Conservation (phyloP, 1,140 invertebrate species). For the Bombus confusus region DNA sequence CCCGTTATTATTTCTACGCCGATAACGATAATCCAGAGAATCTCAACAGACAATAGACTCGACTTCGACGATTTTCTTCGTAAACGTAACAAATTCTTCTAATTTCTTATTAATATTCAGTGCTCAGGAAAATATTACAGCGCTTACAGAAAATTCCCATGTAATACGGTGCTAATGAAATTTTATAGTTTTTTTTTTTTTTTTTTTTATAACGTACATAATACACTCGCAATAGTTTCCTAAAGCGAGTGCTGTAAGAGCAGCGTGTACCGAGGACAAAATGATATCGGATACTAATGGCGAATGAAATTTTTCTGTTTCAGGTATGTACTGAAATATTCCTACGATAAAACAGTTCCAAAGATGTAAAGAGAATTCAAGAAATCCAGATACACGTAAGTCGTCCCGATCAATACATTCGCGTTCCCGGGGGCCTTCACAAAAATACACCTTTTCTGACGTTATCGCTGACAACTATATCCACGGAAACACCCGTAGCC, state of each 20-base stretch:
- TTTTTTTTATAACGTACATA: too few species aligned
- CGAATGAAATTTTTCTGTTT: conserved; percentile 8
- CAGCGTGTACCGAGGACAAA: background rate
- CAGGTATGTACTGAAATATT: conserved; percentile 13
- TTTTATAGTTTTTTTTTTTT: too few species aligned
- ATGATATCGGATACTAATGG: background rate
- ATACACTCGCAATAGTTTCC: background rate
- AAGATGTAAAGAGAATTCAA: background rate
- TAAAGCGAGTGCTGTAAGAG: background rate
- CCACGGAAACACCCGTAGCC: background rate
- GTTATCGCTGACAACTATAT: conserved; percentile 52
- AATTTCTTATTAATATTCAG: too few species aligned
- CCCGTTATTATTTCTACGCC: background rate
- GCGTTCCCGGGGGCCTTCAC: background rate
- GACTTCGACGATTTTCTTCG: background rate
- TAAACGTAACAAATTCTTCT: too few species aligned
- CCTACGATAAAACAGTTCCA: background rate
- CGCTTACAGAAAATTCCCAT: too few species aligned
- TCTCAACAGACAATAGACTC: background rate
- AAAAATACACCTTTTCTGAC: conserved; percentile 18
- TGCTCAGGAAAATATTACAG: too few species aligned
- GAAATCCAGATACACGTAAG: background rate
- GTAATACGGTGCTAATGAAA: too few species aligned
- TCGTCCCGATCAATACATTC: conserved; percentile 1
- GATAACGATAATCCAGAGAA: background rate